Evolutionary conservation across 1,140 invertebrate species (phyloP).

Genomic region (Neodiprion fabricii): DNA sequence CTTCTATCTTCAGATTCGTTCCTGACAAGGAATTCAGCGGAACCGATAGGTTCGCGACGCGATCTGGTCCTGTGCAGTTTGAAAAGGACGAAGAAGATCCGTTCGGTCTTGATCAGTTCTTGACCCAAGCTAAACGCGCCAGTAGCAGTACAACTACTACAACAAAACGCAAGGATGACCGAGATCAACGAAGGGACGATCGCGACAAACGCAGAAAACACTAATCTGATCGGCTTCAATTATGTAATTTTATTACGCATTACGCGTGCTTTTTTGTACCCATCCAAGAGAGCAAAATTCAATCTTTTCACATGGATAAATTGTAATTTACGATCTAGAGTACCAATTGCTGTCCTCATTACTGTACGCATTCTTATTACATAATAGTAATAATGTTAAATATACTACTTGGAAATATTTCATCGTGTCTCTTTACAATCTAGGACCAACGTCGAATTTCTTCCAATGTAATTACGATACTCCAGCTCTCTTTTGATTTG

Average conservation of each 20-base stretch:
- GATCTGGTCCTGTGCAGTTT: constrained; percentile 96
- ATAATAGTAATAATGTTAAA: too few relatives aligned
- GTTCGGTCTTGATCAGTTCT: constrained; percentile 97
- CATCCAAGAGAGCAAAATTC: not conserved
- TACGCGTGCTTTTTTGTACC: not conserved
- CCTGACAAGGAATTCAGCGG: constrained; percentile 97
- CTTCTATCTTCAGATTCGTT: constrained; percentile 76
- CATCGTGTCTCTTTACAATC: too few relatives aligned
- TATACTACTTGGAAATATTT: too few relatives aligned
- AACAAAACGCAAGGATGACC: constrained; percentile 56
- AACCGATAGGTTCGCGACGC: constrained; percentile 73
- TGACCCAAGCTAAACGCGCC: constrained; percentile 93
- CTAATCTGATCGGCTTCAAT: constrained; percentile 30
- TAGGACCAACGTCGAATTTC: too few relatives aligned
- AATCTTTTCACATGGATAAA: too few relatives aligned
- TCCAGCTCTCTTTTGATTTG: too few relatives aligned
- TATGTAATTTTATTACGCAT: not conserved
- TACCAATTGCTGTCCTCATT: too few relatives aligned
- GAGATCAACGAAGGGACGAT: constrained; percentile 51
- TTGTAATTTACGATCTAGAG: too few relatives aligned
- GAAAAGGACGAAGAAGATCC: constrained; percentile 96
- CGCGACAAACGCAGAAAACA: constrained; percentile 56
- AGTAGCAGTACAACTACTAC: constrained; percentile 60
- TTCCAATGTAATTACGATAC: too few relatives aligned
- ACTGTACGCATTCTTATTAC: too few relatives aligned